A percentile compares a stretch with the other conserved stretches of the same genome.
phyloP scores from a whole-genome alignment of 2,797 vertebrate genomes.

The Sebastes variabilis region DNA sequence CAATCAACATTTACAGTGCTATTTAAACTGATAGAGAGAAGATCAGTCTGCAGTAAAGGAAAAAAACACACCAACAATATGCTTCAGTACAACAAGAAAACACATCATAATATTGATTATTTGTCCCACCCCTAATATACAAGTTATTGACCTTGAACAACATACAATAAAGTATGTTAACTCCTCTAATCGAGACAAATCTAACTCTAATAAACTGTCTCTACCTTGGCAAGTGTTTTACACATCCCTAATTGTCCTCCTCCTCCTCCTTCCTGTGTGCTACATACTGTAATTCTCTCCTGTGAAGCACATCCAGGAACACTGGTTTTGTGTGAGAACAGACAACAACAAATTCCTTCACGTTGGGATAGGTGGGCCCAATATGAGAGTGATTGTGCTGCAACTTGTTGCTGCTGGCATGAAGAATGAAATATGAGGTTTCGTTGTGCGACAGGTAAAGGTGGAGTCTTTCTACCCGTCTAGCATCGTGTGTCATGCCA shows the following conservation, averaged over 20 bases:
- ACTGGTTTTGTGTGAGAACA: neutral
- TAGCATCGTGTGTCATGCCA: neutral
- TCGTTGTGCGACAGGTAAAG: neutral
- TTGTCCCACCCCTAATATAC: neutral
- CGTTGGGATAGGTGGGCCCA: neutral
- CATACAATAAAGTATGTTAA: neutral
- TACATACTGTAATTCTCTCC: neutral
- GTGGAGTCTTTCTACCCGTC: neutral
- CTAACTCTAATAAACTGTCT: neutral
- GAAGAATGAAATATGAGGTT: neutral
- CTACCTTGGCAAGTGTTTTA: neutral
- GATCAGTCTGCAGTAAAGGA: neutral
- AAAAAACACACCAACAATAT: neutral
- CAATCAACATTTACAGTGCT: neutral
- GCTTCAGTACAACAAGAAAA: neutral
- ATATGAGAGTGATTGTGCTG: neutral
- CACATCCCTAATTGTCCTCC: neutral
- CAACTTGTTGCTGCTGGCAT: conserved; percentile 6
- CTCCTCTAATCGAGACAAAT: neutral
- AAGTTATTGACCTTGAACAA: neutral
- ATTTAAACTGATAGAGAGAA: neutral
- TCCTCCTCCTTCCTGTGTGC: neutral
- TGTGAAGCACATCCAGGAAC: neutral
- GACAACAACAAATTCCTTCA: conserved; percentile 10
- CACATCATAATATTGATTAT: neutral